Evolutionary conservation across 2,113 vertebrate species (phyloP), one percentile per base, ranked within the genome.

Genomic region (Anoplopoma fimbria): DNA sequence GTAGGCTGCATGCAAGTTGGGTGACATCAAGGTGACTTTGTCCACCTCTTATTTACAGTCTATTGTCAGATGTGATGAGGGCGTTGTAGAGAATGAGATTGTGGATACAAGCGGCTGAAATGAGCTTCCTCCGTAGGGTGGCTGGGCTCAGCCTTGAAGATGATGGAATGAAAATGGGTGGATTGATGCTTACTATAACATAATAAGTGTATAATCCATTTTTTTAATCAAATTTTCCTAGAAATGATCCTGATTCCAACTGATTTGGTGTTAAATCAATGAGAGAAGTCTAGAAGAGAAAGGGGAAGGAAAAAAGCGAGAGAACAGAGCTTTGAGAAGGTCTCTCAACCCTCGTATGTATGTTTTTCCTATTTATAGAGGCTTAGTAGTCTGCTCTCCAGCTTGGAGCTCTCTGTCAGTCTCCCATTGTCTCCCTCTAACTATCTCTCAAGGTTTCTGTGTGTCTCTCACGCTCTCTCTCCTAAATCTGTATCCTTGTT

Each of bases 401-500:
- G 63, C 67, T 69, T n/a, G n/a, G 36, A 83, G 49, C 75, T 68
- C 64, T 70, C 87, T 58, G 38, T 77, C 15, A 29, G 31, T 53
- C 73, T 89, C 69, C 77, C 75, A 63, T 69, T 75, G 55, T 73
- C 65, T 81, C 77, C 34, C 69, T 73, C 63, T 58, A 77, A 81
- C 87, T 55, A 69, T 87, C 81, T 86, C 65, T 85, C 73, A 74
- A 65, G 87, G 71, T 87, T 82, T 82, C 74, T 74, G 58, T 67
- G 74, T 23, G 69, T 86, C 65, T 77, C 84, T 85, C 81, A 61
- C 34, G 36, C 76, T 77, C 85, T 53, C 55, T 61, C 78, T 83
- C 76, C 78, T 87, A 73, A 82, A 77, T 87, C 72, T 84, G 25
- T 72, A 17, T 84, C 70, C 79, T 79, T 90, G 82, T 84, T 88